These are phyloP conservation scores for Epiperipatus broadwayi DNA, from an alignment of 2,888 invertebrate genomes.

Conservation along the genomic window DNA sequence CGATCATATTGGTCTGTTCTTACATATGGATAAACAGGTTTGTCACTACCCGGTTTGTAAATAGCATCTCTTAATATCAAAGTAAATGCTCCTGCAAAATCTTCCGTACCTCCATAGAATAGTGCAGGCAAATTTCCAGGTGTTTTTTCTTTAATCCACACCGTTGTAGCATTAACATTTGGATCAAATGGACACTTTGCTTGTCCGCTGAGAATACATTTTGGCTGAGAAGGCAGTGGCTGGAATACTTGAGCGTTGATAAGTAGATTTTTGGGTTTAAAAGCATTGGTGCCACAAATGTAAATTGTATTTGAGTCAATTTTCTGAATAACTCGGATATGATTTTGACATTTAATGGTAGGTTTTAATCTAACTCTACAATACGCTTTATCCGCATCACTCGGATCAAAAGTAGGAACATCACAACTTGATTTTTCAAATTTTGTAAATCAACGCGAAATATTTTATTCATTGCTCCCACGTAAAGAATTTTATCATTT, in stretches of 20 bases:
- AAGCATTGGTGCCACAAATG: conserved; percentile 82
- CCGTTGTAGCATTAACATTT: conserved; percentile 86
- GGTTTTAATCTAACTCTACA: no score
- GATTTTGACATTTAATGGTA: conserved; percentile 86
- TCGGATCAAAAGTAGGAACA: conserved; percentile 1
- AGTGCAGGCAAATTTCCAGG: no score
- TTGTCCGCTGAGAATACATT: no score
- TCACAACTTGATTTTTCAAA: neutral
- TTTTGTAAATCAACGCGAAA: neutral
- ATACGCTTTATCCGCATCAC: no score
- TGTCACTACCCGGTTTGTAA: no score
- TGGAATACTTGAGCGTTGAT: no score
- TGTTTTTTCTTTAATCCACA: no score
- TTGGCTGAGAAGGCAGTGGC: no score
- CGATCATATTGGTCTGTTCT: conserved; percentile 83
- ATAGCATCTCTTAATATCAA: no score
- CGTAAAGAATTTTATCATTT: conserved; percentile 65
- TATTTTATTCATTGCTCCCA: conserved; percentile 86
- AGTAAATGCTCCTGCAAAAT: no score
- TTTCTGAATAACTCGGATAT: conserved; percentile 77
- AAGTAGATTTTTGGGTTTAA: conserved; percentile 87
- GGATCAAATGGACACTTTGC: conserved; percentile 97
- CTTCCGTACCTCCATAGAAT: no score
- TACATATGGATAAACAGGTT: conserved; percentile 79
- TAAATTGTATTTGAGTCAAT: conserved; percentile 76